Conservation (phyloP, 2,797 vertebrate species). For the Peromyscus attwateri region DNA sequence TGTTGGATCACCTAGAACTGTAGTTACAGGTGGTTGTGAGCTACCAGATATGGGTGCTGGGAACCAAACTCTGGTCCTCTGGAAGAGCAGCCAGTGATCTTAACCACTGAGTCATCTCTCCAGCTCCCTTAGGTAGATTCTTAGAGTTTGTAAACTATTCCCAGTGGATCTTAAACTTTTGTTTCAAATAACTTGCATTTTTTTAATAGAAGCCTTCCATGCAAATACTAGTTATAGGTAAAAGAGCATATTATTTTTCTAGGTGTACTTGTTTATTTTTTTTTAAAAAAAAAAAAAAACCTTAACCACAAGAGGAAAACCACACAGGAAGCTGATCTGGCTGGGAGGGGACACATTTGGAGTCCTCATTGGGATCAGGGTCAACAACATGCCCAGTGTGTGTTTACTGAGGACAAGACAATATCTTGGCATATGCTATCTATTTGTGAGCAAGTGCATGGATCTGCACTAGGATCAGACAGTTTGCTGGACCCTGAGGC, state of each 20-base stretch:
- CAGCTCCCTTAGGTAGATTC: not conserved
- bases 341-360: conserved; percentile 32
- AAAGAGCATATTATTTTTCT: conserved; percentile 27
- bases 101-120: not conserved
- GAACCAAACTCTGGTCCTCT: not conserved
- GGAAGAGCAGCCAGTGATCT: not conserved
- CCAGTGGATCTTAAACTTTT: conserved; percentile 40
- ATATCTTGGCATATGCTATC: conserved; percentile 66
- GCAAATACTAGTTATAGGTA: conserved; percentile 16
- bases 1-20: not conserved
- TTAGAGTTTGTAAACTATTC: conserved; percentile 35
- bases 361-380: conserved; percentile 50
- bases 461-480: conserved; percentile 31
- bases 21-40: not conserved
- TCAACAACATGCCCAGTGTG: conserved; percentile 37
- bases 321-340: conserved; percentile 23
- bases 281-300: not conserved
- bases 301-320: conserved; percentile 5
- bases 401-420: conserved; percentile 35
- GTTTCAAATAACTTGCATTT: conserved; percentile 52
- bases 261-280: not conserved
- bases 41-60: rapidly evolving
- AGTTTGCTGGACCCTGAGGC: conserved; percentile 71
- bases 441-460: conserved; percentile 58
- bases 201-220: conserved; percentile 34